Base-by-base conservation (phyloP, 2,888 invertebrate genomes). In the Subacronicta megacephala region DNA sequence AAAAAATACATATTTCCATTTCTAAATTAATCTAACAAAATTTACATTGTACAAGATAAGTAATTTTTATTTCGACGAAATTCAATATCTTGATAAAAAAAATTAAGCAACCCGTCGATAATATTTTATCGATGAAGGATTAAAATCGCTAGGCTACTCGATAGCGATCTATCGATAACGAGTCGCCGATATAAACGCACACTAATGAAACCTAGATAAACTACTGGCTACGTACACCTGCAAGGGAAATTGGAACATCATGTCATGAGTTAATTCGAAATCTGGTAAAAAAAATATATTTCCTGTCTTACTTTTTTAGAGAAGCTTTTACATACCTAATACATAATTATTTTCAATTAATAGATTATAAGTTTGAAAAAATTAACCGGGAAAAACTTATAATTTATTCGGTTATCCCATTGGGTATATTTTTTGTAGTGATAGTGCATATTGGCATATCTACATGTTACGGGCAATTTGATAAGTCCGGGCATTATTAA, bases 121-220 rank as follows among this genome's bases (percentile, higher is more conserved):
- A 47, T 46, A 7, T 20, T 59, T 77, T 87, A 87, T 88, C 86
- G 66, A 59, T 80, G 87, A 12, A 54, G 75, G 90, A 90, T 90
- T 90, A 90, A 85, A 83, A 90, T 90, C 89, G 87, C 73, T 78
- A 58, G 75, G 70, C 76, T 75, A 75, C 69, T 62, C 75, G 90
- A 90, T 90, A 86, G 70, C 31, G 80, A 90, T 90, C 90, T 82
- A 71, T 41, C 64, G 88, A 89, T 89, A 87, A 80, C 37, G 51
- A 33, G 42, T 57, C 67, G 69, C 66, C 54, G 81, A 81, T 87
- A 81, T 12, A 31, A 37, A 71, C 70, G 49, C 62, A 64, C 59
- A 75, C 69, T 55, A 62, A 52, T 67, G 60, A 56, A 70, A 54
- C 7, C 12, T 62, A 65, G 65, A 61, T 62, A 59, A 40, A 52